A percentile compares a stretch with the other conserved stretches of the same genome.
Evolutionary conservation across 2,113 vertebrate species (phyloP).

Genomic region (Mus musculus): GRCm39 chr12:6006501-6007000

Average conservation of each 20-base stretch:
- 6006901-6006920: neutral
- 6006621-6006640: neutral
- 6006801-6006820: neutral
- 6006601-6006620: slow-evolving; percentile 34
- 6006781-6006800: neutral
- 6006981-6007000: neutral
- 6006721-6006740: neutral
- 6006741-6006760: neutral
- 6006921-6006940: neutral
- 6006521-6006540: slow-evolving; percentile 49
- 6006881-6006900: neutral
- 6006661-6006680: neutral
- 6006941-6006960: neutral
- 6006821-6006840: neutral
- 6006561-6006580: neutral
- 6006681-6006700: neutral
- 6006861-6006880: neutral
- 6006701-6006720: neutral
- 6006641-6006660: neutral
- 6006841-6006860: neutral
- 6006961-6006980: neutral
- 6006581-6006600: slow-evolving; percentile 24
- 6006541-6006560: neutral
- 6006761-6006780: neutral
- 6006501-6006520: neutral